Base-by-base conservation (phyloP, 1,140 invertebrate species). In the Zeugodacus cucurbitae region DNA sequence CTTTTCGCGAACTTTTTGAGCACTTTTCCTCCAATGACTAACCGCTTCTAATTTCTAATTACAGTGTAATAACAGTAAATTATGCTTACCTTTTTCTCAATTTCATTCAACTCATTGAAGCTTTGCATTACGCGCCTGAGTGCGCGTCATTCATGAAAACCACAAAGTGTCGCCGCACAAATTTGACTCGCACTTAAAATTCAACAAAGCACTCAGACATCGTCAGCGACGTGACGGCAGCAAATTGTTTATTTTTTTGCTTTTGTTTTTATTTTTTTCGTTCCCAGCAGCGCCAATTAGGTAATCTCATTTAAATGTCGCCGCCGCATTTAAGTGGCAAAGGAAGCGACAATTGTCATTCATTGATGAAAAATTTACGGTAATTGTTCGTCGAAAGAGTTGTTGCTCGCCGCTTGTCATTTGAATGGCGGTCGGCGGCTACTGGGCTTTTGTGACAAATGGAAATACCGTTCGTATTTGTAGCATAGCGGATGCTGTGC, bases 401-500 rank as follows among this genome's bases (percentile, higher is more conserved):
- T 74, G 29, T 41, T n/a, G n/a, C n/a, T n/a, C n/a, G n/a, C 5
- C 20, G 70, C 37, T 74, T 82, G 74, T 54, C 74, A 48, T 48
- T 82, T 82, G 20, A 82, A 82, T 82, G 41, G n/a, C n/a, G 29
- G 1, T 48, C 41, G 44, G 44, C 74, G 74, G 74, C 74, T 82
- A 82, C 74, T 82, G 74, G 74, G 44, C 74, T 82, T 82, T 82
- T 82, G 41, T 82, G 74, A 82, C 41, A 82, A 54, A 82, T 48
- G 74, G 74, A 48, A 82, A 48, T 82, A 82, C 74, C 74, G 74
- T 82, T 82, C 11, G 48, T 29, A 62, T 62, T n/a, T 62, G 26
- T 17, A 26, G 74, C 26, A 41, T 82, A 48, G 74, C 74, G 74
- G 74, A 82, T 82, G 74, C 74, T 82, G 74, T 26, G 41, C 6